Percentiles rank a stretch among this genome's conserved stretches.
Conservation (phyloP, 2,888 invertebrate genomes). For the Scaptomyza flava region DNA sequence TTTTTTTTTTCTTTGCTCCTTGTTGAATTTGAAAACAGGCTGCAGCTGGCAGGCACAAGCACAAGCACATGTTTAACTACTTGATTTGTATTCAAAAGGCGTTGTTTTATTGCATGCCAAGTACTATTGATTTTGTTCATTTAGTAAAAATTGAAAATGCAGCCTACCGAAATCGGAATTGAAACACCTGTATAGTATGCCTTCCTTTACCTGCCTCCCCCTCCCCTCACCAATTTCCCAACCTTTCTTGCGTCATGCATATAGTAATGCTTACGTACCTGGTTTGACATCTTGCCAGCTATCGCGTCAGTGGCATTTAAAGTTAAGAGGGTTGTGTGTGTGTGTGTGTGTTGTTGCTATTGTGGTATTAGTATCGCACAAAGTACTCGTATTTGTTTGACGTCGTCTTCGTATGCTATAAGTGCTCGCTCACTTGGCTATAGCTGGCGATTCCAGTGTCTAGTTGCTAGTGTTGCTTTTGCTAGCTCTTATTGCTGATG, state of each 20-base stretch:
- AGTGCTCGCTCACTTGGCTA: slow-evolving; percentile 63
- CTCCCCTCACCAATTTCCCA: not conserved
- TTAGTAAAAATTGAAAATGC: slow-evolving; percentile 18
- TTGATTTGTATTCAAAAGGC: not conserved
- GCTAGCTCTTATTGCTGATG: slow-evolving; percentile 37
- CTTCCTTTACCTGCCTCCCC: slow-evolving; percentile 1
- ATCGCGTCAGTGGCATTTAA: slow-evolving; percentile 40
- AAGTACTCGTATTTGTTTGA: slow-evolving; percentile 56
- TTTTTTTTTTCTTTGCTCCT: slow-evolving; percentile 34
- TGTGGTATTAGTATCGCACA: slow-evolving; percentile 60
- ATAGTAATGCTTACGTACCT: slow-evolving; percentile 48
- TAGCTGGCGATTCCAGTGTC: slow-evolving; percentile 48
- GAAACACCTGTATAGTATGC: slow-evolving; percentile 23
- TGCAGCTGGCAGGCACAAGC: slow-evolving; percentile 23
- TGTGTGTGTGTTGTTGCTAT: slow-evolving; percentile 9
- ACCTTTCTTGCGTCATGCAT: slow-evolving; percentile 49
- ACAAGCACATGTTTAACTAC: not conserved
- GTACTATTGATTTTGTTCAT: slow-evolving; percentile 42
- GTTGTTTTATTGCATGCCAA: not conserved
- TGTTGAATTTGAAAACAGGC: slow-evolving; percentile 57
- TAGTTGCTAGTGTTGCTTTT: slow-evolving; percentile 42
- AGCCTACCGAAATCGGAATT: slow-evolving; percentile 21
- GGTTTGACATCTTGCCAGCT: slow-evolving; percentile 67
- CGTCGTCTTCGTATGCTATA: slow-evolving; percentile 70
- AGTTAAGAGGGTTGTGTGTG: slow-evolving; percentile 65